Percentiles rank a stretch among this genome's conserved stretches.
phyloP scores from a whole-genome alignment of 2,113 vertebrate species.

The Litocranius walleri region DNA sequence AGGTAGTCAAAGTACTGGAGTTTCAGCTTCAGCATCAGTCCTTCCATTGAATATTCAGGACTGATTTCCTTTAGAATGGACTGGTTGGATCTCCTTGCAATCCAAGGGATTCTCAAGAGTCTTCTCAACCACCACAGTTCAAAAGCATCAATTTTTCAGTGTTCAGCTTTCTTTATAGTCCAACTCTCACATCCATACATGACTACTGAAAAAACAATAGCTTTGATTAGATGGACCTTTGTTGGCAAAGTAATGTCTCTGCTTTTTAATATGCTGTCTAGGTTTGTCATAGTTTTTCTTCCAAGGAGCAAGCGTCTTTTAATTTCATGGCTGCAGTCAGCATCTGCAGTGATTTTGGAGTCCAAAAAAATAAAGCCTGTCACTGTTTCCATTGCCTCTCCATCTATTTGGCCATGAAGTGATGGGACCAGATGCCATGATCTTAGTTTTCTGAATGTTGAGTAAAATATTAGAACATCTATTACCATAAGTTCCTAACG shows the following conservation, averaged over 20 bases:
- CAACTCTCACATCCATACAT: background rate
- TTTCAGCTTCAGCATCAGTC: background rate
- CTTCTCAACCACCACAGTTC: background rate
- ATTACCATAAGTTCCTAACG: background rate
- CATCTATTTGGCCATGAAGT: background rate
- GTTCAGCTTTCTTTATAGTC: background rate
- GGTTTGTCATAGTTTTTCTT: background rate
- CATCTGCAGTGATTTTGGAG: background rate
- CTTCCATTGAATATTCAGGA: background rate
- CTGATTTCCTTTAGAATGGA: background rate
- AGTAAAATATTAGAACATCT: background rate
- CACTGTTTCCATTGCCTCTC: background rate
- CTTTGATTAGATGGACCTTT: background rate
- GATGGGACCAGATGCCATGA: background rate
- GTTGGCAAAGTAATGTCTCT: background rate
- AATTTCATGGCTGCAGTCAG: background rate
- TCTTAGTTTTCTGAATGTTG: background rate
- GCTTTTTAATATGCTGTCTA: background rate
- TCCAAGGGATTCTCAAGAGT: background rate
- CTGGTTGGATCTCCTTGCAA: background rate
- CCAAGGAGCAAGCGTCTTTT: background rate
- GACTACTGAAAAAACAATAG: background rate
- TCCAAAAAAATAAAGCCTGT: background rate
- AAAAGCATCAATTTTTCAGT: background rate
- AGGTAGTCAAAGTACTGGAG: background rate